Percentiles rank a stretch among this genome's conserved stretches.
Evolutionary conservation across 2,888 invertebrate species (phyloP).

Genomic region (Xylocampa areola): DNA sequence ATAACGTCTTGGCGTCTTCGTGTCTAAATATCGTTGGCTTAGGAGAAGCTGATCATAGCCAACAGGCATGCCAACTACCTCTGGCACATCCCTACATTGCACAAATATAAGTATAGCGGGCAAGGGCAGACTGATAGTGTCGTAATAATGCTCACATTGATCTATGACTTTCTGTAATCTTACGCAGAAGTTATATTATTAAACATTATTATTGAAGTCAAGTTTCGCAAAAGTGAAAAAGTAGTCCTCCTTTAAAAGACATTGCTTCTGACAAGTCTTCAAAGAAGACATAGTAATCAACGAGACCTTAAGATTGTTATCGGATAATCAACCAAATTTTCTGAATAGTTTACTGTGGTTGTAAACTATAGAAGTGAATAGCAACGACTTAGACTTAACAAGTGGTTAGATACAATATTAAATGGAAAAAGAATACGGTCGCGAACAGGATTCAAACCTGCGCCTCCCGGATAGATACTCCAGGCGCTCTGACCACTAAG

Average conservation of each 20-base stretch:
- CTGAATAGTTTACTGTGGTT: not conserved
- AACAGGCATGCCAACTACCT: slow-evolving; percentile 78
- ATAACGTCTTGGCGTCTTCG: slow-evolving; percentile 77
- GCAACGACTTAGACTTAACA: not conserved
- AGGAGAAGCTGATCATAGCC: slow-evolving; percentile 68
- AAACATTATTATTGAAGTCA: slow-evolving; percentile 21
- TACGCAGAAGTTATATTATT: slow-evolving; percentile 41
- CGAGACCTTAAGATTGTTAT: not conserved
- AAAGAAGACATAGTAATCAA: not conserved
- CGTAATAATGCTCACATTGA: slow-evolving; percentile 62
- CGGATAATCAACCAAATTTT: not conserved
- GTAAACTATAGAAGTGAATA: not conserved
- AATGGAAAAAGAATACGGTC: too few relatives aligned
- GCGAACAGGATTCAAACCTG: too few relatives aligned
- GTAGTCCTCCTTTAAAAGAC: too few relatives aligned
- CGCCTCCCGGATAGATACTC: too few relatives aligned
- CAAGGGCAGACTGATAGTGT: slow-evolving; percentile 74
- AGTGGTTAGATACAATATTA: too few relatives aligned
- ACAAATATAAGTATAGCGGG: slow-evolving; percentile 69
- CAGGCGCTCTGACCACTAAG: too few relatives aligned
- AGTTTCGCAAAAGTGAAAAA: slow-evolving; percentile 15
- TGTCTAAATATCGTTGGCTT: slow-evolving; percentile 85
- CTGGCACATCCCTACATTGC: slow-evolving; percentile 81
- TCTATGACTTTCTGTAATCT: slow-evolving; percentile 55
- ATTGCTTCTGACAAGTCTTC: too few relatives aligned